Conservation (phyloP, 2,888 invertebrate species). For the Campoletis raptor region DNA sequence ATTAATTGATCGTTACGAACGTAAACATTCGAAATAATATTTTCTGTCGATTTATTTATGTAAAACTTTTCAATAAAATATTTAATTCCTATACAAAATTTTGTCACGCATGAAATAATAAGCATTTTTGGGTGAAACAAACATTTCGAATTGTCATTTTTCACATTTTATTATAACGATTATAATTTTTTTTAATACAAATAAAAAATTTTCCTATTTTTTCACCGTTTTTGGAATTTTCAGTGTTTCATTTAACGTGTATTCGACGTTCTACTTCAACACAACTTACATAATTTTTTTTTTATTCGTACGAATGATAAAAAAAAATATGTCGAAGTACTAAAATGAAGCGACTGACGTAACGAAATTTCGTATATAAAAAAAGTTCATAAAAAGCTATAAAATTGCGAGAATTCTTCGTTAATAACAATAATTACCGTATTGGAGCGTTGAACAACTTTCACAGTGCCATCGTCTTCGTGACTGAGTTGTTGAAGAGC, state of each 20-base stretch:
- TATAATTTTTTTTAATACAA: background rate
- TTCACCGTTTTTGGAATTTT: background rate
- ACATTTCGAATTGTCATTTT: background rate
- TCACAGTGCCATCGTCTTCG: conserved; percentile 76
- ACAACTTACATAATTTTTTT: background rate
- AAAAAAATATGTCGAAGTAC: background rate
- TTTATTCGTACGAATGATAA: background rate
- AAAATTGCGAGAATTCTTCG: background rate
- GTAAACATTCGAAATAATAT: too few relatives aligned
- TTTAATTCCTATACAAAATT: too few relatives aligned
- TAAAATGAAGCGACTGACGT: background rate
- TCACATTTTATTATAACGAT: background rate
- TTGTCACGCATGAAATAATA: background rate
- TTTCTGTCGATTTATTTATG: too few relatives aligned
- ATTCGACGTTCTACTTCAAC: background rate
- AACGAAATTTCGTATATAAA: background rate
- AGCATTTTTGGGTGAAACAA: background rate
- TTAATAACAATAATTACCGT: conserved; percentile 76
- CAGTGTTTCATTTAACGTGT: background rate
- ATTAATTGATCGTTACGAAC: too few relatives aligned
- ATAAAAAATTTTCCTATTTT: background rate
- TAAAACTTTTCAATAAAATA: too few relatives aligned
- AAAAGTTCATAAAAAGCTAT: background rate
- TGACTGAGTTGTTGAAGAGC: conserved; percentile 82
- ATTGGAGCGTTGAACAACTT: conserved; percentile 76